phyloP scores from a whole-genome alignment of 2,113 vertebrate species.

The Sinocyclocheilus rhinocerous region DNA sequence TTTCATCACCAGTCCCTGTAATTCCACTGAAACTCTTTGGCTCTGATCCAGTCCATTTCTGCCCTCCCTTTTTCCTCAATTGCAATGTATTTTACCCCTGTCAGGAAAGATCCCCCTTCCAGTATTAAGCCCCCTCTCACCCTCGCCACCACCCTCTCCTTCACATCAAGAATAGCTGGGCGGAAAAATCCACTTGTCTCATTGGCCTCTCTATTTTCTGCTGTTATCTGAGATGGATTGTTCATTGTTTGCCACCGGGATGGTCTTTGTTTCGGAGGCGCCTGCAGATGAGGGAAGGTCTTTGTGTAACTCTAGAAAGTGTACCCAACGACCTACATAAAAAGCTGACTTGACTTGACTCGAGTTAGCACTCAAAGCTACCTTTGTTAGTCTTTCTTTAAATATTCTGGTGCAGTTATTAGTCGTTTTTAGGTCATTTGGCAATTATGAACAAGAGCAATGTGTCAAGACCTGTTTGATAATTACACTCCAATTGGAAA shows the following conservation, averaged over 20 bases:
- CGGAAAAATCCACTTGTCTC: slow-evolving; percentile 70
- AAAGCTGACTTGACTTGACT: slow-evolving; percentile 6
- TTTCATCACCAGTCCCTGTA: slow-evolving; percentile 42
- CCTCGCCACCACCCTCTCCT: slow-evolving; percentile 55
- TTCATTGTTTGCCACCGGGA: slow-evolving; percentile 77
- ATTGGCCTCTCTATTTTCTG: slow-evolving; percentile 65
- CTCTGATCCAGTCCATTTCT: slow-evolving; percentile 23
- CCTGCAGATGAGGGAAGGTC: slow-evolving; percentile 69
- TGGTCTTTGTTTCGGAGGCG: slow-evolving; percentile 74
- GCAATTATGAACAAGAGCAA: not conserved
- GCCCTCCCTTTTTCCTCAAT: slow-evolving; percentile 22
- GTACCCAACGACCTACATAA: slow-evolving; percentile 49
- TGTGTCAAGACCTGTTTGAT: not conserved
- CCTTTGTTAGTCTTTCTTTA: not conserved
- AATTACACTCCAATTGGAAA: not conserved
- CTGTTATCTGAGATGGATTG: slow-evolving; percentile 75
- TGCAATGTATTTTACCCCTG: slow-evolving; percentile 1
- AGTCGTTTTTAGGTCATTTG: not conserved
- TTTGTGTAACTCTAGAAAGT: slow-evolving; percentile 58
- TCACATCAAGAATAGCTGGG: slow-evolving; percentile 61
- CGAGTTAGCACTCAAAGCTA: not conserved
- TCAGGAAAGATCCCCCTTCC: slow-evolving; percentile 32
- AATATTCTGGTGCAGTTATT: not conserved
- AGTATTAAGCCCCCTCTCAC: slow-evolving; percentile 35
- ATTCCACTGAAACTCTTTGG: slow-evolving; percentile 47